Evolutionary conservation across 2,797 vertebrate species (phyloP), one percentile per base, ranked within the genome.

Genomic region (Neostethus bicornis): DNA sequence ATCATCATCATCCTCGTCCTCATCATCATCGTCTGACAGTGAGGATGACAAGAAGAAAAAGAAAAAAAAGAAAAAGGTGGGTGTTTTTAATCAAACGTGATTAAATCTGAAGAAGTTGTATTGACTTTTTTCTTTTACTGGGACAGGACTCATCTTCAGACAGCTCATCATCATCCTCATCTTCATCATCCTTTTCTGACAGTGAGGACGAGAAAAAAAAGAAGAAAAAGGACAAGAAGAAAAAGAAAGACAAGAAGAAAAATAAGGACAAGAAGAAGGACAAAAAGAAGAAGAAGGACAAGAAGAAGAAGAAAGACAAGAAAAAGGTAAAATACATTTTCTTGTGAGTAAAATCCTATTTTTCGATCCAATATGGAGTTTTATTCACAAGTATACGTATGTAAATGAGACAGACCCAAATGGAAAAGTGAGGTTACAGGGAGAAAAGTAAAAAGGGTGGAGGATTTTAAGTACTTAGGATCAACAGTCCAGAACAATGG

Each of bases 201-300:
- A 77, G 81, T n/a, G 78, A 86, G 9, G 48, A 83, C 13, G 70
- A 81, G 11, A 72, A 81, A 49, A n/a, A n/a, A n/a, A 79, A 85
- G 39, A 72, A 80, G 24, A 64, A 82, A 1, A 66, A 81, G 19
- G 46, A 70, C 4, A 66, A 66, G 37, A 70, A 82, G 7, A 70
- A 79, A 14, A 56, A 69, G 35, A 69, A 78, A 8, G 35, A 82
- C 1, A 44, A 78, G 48, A 78, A 75, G 45, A 76, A 75, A 79
- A 64, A 82, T 1, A 66, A 81, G 19, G 46, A 70, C 4, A 66
- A 66, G 37, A 70, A 82, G 7, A 70, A 79, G 14, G 56, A 69
- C 35, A 69, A 78, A 8, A 79, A 85, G 39, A 72, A 80, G 24
- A 64, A 82, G 1, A 66, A 81, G 19, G 46, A 70, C 4, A 66